phyloP scores from a whole-genome alignment of 2,113 vertebrate genomes.

The Taxidea taxus region DNA sequence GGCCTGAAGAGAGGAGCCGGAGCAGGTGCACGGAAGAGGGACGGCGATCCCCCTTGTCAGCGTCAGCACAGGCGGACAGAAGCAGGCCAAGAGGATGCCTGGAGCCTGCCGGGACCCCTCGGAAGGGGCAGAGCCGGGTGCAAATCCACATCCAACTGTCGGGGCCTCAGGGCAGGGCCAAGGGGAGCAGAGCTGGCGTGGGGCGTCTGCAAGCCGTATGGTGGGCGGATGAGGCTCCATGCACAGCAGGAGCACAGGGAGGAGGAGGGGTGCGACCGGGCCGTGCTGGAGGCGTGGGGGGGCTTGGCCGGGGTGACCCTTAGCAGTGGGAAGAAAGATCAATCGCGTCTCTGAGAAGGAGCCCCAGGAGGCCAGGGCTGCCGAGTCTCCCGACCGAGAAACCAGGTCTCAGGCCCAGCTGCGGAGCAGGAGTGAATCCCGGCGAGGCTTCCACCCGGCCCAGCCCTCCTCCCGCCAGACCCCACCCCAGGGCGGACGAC shows the following conservation, averaged over 20 bases:
- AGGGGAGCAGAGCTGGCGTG: not conserved
- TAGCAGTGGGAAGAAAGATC: too few relatives aligned
- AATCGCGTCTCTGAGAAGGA: too few relatives aligned
- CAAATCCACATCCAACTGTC: not conserved
- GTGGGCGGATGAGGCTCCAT: not conserved
- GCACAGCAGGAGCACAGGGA: not conserved
- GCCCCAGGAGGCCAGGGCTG: not conserved
- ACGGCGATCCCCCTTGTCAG: rapidly evolving
- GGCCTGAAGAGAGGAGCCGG: rapidly evolving
- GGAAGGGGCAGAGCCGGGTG: rapidly evolving
- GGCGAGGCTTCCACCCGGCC: too few relatives aligned
- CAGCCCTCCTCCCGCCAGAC: too few relatives aligned
- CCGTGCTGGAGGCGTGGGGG: not conserved
- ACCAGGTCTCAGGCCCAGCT: too few relatives aligned
- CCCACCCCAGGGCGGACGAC: too few relatives aligned
- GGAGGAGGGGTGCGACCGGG: not conserved
- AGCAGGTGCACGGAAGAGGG: rapidly evolving
- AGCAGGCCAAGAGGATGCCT: not conserved
- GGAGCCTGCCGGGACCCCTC: rapidly evolving
- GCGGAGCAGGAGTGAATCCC: too few relatives aligned
- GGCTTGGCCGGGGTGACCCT: not conserved
- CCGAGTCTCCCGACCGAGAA: too few relatives aligned
- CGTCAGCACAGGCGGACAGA: too few relatives aligned
- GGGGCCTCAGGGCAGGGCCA: not conserved
- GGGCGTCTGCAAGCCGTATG: not conserved